Percentiles rank a stretch among this genome's conserved stretches.
Evolutionary conservation across 2,113 vertebrate species (phyloP).

Genomic region (Lycocorax pyrrhopterus): DNA sequence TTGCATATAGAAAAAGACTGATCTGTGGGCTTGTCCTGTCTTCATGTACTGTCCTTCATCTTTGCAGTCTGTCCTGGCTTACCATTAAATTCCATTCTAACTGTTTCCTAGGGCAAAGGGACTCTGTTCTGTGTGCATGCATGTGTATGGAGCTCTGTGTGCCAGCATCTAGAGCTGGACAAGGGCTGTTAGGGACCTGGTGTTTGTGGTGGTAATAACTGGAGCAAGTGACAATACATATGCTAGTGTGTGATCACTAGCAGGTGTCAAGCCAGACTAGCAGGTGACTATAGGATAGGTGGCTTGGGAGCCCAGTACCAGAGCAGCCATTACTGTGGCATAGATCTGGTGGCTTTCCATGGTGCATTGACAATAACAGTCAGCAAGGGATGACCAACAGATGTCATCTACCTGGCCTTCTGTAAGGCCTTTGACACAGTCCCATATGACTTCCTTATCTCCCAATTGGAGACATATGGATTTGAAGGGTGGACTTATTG

Average conservation of each 20-base stretch:
- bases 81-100: background rate
- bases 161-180: background rate
- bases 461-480: rapidly evolving
- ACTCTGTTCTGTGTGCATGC: rapidly evolving
- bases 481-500: background rate
- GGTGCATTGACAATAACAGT: background rate
- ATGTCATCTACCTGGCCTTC: background rate
- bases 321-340: background rate
- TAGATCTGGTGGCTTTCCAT: background rate
- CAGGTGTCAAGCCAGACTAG: background rate
- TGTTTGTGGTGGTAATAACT: background rate
- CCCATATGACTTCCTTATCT: background rate
- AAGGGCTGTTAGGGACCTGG: background rate
- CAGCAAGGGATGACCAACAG: background rate
- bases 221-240: background rate
- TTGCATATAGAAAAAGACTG: background rate
- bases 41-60: background rate
- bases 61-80: background rate
- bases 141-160: background rate
- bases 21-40: background rate
- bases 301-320: background rate
- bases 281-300: background rate
- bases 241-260: background rate
- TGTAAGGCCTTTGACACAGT: background rate
- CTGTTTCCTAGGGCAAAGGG: background rate